These are phyloP conservation scores for Neocrepidodera transversa DNA, from an alignment of 2,888 invertebrate genomes.

Conservation along the genomic window DNA sequence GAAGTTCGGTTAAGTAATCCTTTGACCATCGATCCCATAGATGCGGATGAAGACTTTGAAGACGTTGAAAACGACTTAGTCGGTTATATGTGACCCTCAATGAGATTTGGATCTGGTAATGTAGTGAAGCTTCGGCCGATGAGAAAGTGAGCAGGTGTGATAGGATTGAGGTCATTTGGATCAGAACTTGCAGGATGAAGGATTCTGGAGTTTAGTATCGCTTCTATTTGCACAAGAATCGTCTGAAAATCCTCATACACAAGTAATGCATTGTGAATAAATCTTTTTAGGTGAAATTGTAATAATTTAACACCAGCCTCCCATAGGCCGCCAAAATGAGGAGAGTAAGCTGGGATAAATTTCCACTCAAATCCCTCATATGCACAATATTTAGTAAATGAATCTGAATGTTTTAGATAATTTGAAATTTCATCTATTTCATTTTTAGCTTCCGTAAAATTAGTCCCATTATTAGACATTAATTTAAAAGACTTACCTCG, in stretches of 20 bases:
- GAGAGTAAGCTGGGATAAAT: constrained; percentile 39
- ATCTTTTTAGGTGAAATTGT: constrained; percentile 37
- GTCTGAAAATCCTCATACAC: constrained; percentile 40
- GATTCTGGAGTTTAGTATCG: constrained; percentile 47
- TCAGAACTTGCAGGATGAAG: constrained; percentile 26
- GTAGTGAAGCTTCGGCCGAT: too few species aligned
- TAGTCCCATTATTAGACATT: constrained; percentile 43
- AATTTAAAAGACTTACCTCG: constrained; percentile 16
- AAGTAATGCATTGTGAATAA: constrained; percentile 23
- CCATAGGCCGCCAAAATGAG: constrained; percentile 42
- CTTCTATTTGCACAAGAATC: constrained; percentile 44
- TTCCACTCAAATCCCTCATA: constrained; percentile 29
- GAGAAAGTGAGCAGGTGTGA: too few species aligned
- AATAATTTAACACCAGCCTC: constrained; percentile 39
- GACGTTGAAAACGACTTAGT: too few species aligned
- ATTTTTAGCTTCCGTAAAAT: constrained; percentile 34
- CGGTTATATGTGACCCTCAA: too few species aligned
- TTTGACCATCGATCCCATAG: too few species aligned
- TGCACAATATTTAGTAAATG: neutral
- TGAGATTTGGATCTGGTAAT: too few species aligned
- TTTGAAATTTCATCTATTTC: constrained; percentile 18
- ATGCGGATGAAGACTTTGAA: too few species aligned
- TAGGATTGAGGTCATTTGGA: too few species aligned
- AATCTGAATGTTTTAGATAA: constrained; percentile 13
- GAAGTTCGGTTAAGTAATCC: too few species aligned